These are phyloP conservation scores for Picathartes gymnocephalus DNA, from an alignment of 2,113 vertebrate species.

Conservation along the genomic window DNA sequence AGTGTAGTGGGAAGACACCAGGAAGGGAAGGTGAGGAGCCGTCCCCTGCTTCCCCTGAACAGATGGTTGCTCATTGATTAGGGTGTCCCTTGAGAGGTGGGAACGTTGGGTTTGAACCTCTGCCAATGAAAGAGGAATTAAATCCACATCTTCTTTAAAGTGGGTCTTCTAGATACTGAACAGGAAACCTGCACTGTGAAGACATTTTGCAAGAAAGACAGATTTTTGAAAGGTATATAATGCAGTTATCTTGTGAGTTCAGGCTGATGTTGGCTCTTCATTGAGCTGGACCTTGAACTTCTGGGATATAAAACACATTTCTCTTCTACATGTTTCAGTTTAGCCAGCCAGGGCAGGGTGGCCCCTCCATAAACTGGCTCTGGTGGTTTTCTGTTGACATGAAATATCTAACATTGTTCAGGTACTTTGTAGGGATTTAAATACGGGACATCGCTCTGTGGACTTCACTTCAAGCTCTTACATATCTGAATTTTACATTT, in stretches of 20 bases:
- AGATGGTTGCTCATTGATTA: conserved; percentile 53
- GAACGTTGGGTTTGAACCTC: not conserved
- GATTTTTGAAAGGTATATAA: not conserved
- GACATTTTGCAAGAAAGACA: not conserved
- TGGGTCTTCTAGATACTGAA: not conserved
- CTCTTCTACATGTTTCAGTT: not conserved
- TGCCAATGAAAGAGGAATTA: conserved; percentile 6
- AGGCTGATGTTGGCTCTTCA: not conserved
- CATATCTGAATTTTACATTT: not conserved
- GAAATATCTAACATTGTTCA: not conserved
- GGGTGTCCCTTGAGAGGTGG: not conserved
- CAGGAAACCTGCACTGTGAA: not conserved
- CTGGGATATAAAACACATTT: not conserved
- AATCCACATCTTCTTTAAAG: not conserved
- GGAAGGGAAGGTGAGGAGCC: not conserved
- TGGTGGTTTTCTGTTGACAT: not conserved
- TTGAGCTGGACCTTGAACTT: not conserved
- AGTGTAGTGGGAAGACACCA: not conserved
- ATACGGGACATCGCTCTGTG: not conserved
- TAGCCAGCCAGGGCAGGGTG: not conserved
- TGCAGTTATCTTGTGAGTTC: not conserved
- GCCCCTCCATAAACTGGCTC: not conserved
- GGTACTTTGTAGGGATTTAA: not conserved
- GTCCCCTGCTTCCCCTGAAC: not conserved
- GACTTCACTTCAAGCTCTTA: not conserved